Conservation (phyloP, 2,888 invertebrate genomes). For the Cryptocephalus moraei region DNA sequence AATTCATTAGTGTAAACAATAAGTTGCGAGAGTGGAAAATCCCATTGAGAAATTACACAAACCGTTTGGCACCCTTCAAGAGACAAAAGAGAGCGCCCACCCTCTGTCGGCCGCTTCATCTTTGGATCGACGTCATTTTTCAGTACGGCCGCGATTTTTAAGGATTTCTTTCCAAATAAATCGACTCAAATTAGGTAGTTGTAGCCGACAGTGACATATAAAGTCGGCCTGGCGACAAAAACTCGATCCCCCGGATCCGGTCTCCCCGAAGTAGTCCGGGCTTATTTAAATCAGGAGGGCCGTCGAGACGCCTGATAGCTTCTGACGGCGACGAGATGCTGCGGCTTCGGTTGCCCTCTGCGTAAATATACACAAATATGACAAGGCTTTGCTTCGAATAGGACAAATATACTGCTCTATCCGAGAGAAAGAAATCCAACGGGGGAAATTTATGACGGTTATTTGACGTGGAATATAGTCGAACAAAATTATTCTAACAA, state of each 20-base stretch:
- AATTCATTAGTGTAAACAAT: no score
- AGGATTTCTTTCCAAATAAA: constrained; percentile 26
- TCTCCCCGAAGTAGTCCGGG: constrained; percentile 26
- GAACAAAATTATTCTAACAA: no score
- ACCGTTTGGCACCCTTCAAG: no score
- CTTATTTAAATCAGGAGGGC: constrained; percentile 39
- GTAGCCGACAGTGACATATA: constrained; percentile 37
- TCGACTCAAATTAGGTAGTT: constrained; percentile 34
- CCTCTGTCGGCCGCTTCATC: no score
- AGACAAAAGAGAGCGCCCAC: no score
- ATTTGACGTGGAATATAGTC: no score
- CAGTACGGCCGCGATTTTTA: constrained; percentile 22
- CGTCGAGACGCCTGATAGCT: constrained; percentile 38
- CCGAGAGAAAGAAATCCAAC: no score
- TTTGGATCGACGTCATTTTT: constrained; percentile 24
- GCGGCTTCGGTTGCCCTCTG: constrained; percentile 25
- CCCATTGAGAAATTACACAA: no score
- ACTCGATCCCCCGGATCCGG: constrained; percentile 31
- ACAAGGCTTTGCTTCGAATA: constrained; percentile 14
- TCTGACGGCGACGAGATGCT: constrained; percentile 33
- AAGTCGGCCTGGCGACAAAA: constrained; percentile 37
- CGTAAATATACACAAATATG: constrained; percentile 31
- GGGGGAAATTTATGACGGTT: no score
- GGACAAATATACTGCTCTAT: neutral
- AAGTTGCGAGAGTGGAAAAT: no score